Base-by-base conservation (phyloP, 1,140 invertebrate species). In the Drosophila baimaii region DNA sequence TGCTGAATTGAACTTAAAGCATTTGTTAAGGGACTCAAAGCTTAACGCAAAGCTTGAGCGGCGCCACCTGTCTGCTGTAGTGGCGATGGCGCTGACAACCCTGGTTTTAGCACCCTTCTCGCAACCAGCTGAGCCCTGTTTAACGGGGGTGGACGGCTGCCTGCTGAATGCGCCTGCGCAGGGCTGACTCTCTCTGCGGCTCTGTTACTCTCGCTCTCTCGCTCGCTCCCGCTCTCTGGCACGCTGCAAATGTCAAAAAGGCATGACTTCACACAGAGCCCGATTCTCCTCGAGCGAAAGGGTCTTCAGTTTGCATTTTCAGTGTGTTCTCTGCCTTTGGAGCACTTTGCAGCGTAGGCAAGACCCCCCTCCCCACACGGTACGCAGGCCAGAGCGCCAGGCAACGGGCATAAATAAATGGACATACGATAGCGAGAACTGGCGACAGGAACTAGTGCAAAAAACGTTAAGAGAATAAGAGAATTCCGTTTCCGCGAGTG, bases 261-360 rank as follows among this genome's bases (percentile, higher is more conserved):
- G 44, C 52, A 72, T 75, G 78, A 85, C 74, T 85, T 75, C 65
- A 65, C 5, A n/a, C 4, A 5, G 49, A 57, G 63, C 33, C 13
- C 37, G 25, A 47, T 63, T 68, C 47, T 55, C 7, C 23, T 15
- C 19, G 29, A 31, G 8, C 41, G 56, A 19, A 39, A 12, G n/a
- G 55, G 61, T 47, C 59, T 66, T 57, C 54, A 61, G 49, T 72
- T 71, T 81, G 27, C 47, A 72, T 76, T 83, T 79, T 79, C 80
- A 85, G 65, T 84, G 81, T 65, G 81, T 85, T 84, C 73, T 80
- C 62, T 66, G 73, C 52, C 55, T 69, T 69, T 77, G 59, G 68
- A 79, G 64, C 72, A 74, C 77, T 73, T 66, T 23, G 65, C 57
- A 80, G 77, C 51, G 59, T 62, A 46, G n/a, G 66, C 21, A 43